Conservation (phyloP, 2,888 invertebrate genomes). For the Thumatha senex region DNA sequence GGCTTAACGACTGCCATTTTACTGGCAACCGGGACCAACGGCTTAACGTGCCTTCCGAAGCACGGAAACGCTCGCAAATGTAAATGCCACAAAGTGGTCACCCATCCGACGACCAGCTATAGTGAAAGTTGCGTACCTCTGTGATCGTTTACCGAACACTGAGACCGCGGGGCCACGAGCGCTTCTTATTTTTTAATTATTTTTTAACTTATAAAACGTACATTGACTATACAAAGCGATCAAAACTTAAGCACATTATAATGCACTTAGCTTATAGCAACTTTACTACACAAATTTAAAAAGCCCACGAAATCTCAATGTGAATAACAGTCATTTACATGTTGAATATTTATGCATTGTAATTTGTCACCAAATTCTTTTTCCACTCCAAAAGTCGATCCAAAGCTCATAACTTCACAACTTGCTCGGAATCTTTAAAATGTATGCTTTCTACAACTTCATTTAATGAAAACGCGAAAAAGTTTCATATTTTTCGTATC, state of each 20-base stretch:
- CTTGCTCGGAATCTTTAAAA: conserved; percentile 70
- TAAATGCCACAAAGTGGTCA: too few relatives aligned
- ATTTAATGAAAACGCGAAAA: conserved; percentile 61
- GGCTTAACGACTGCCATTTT: too few relatives aligned
- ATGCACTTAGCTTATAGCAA: not conserved
- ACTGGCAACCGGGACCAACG: too few relatives aligned
- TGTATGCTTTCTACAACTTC: conserved; percentile 64
- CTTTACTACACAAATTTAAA: conserved; percentile 2
- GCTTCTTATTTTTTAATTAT: too few relatives aligned
- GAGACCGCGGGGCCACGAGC: too few relatives aligned
- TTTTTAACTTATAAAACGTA: not conserved
- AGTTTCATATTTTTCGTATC: conserved; percentile 39
- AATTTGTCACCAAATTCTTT: conserved; percentile 51
- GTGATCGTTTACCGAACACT: too few relatives aligned
- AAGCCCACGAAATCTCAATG: conserved; percentile 25
- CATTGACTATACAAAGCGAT: not conserved
- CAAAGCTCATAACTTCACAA: conserved; percentile 63
- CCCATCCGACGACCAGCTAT: too few relatives aligned
- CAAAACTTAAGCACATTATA: not conserved
- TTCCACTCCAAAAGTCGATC: conserved; percentile 39
- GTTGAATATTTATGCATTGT: conserved; percentile 39
- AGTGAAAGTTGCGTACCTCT: too few relatives aligned
- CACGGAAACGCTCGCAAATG: too few relatives aligned
- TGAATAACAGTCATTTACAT: conserved; percentile 36
- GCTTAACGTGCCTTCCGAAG: too few relatives aligned